Evolutionary conservation across 2,797 vertebrate species (phyloP), one percentile per base, ranked within the genome.

Genomic region (Picus viridis): DNA sequence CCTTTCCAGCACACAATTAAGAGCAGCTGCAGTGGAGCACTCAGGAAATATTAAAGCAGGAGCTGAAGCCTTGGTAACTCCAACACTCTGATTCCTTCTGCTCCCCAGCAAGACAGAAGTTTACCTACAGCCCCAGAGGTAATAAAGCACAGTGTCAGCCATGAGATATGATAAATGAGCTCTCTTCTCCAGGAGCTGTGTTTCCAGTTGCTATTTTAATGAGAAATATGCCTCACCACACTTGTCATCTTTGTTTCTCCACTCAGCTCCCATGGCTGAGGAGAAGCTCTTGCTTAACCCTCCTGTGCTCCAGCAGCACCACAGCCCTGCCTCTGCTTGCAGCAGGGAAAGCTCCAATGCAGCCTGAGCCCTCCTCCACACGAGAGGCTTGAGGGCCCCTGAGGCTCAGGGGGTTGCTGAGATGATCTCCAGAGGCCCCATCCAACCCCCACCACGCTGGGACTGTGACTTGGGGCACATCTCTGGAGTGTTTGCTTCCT

Each of bases 151-250:
- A 12, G 32, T 58, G 82, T 80, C 94, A 92, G 30, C 75, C 75
- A 7, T 6, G 39, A 80, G 92, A 45, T 26, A 51, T 87, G 90
- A 95, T 77, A 72, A 87, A 95, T 34, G 93, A 92, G 88, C 64
- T 92, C 84, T 69, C 62, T 71, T 47, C 59, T 79, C 70, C 81
- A 34, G 68, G 5, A 54, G 90, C 78, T 19, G 43, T 17, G 69
- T 39, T 90, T 70, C 86, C 86, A 89, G 67, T 93, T 56, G 53
- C 86, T 84, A 2, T 61, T 64, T 90, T 94, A 85, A 93, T 80
- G 90, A 95, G 88, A 83, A 94, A 94, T 39, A 76, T 4, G 65
- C 83, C 69, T 92, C 57, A 6, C 83, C 58, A 61, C 78, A 15
- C 93, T 84, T 47, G 61, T 84, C 81, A 45, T 32, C 30, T 49